Percentiles rank a stretch among this genome's conserved stretches.
These are phyloP conservation scores for Rutpela maculata DNA, from an alignment of 2,888 invertebrate species.

Conservation along the genomic window DNA sequence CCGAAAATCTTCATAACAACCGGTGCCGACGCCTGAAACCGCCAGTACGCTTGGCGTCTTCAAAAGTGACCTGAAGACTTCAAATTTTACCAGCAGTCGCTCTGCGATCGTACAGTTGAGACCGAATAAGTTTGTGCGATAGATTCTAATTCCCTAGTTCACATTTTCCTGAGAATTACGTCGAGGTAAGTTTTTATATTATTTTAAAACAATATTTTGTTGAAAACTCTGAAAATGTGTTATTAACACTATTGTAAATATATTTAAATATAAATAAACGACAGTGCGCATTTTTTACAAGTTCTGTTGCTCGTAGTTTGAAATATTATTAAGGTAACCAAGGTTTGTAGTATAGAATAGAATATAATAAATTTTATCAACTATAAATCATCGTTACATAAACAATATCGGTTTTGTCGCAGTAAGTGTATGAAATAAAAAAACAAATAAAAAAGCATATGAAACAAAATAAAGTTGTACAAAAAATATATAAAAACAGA, in stretches of 20 bases:
- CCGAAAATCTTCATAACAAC: conserved; percentile 42
- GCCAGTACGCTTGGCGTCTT: conserved; percentile 45
- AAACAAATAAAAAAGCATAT: too few species aligned
- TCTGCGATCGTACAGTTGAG: background rate
- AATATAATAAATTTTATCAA: too few species aligned
- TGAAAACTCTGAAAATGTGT: background rate
- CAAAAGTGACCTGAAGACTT: conserved; percentile 1
- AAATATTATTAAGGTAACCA: too few species aligned
- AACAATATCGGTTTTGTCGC: too few species aligned
- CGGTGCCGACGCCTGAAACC: conserved; percentile 31
- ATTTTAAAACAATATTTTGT: background rate
- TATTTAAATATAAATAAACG: background rate
- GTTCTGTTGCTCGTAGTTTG: background rate
- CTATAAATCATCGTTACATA: too few species aligned
- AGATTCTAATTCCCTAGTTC: background rate
- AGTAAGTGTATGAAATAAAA: too few species aligned
- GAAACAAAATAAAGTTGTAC: too few species aligned
- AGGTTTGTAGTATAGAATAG: too few species aligned
- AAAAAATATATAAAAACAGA: too few species aligned
- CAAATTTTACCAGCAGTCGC: background rate
- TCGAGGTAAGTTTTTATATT: background rate
- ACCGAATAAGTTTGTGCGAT: background rate
- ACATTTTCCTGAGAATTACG: background rate
- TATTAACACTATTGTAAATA: background rate
- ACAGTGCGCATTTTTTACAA: too few species aligned